Evolutionary conservation across 2,797 vertebrate genomes (phyloP), one percentile per base, ranked within the genome.

Genomic region (Paratrypauchen microcephalus): DNA sequence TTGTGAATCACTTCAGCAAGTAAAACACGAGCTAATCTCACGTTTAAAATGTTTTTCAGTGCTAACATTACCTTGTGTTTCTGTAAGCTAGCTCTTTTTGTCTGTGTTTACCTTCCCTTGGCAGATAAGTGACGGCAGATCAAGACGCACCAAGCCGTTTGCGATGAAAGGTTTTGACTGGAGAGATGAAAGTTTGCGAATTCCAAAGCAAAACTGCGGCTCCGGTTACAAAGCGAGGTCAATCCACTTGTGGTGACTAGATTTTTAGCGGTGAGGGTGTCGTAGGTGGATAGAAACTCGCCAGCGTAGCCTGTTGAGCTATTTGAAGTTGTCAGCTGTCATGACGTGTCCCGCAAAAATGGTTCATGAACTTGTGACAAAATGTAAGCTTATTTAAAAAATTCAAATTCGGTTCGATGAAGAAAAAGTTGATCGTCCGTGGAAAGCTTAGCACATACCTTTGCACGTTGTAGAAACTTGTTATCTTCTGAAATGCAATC

Each of bases 141-240:
- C 83, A 87, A 87, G 81, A 81, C 65, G 50, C 21, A 11, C 78
- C 24, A 83, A 86, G 83, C 79, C 78, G 52, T 73, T 89, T 76
- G 88, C 59, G 86, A 86, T 91, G 92, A 94, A 94, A 93, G 91
- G 86, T 92, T 92, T 92, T 89, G 91, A 93, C 90, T 92, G 83
- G 71, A 5, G 80, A 91, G 92, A 91, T 90, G 89, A 94, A 93
- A 92, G 92, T 93, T 93, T 88, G 88, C 60, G 88, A 92, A 94
- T 94, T 94, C 94, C 92, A 83, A 75, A 84, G 81, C 66, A 86
- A 86, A 86, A 88, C 88, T 73, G 32, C 3, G 50, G 90, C 89
- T 95, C 93, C 28, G 56, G 82, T 95, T 95, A 93, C 93, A 92
- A 87, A 92, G 89, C 81, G 72, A 91, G 93, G 93, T 94, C 93